A percentile compares a stretch with the other conserved stretches of the same genome.
Evolutionary conservation across 2,888 invertebrate genomes (phyloP).

Genomic region (Yponomeuta cagnagella): DNA sequence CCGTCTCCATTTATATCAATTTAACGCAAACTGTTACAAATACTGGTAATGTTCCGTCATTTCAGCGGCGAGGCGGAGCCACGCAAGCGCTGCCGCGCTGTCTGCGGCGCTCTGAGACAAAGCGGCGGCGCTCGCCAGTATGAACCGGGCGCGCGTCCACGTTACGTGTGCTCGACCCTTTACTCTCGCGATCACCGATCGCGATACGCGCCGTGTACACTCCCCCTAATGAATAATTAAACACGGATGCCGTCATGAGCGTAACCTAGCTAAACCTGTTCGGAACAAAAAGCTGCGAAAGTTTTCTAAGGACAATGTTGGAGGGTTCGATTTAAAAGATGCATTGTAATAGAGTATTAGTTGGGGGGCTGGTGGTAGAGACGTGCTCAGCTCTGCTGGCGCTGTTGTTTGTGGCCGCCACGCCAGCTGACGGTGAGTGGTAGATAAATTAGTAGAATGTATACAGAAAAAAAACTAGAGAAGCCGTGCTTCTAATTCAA

Average conservation of each 20-base stretch:
- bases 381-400: slow-evolving; percentile 45
- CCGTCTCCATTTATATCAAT: slow-evolving; percentile 76
- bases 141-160: slow-evolving; percentile 31
- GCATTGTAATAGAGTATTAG: slow-evolving; percentile 12
- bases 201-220: not conserved
- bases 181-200: slow-evolving; percentile 30
- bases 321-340: slow-evolving; percentile 12
- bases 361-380: slow-evolving; percentile 26
- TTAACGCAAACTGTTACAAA: slow-evolving; percentile 76
- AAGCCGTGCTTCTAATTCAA: no score
- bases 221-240: slow-evolving; percentile 11
- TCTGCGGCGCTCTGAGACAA: slow-evolving; percentile 34
- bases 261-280: not conserved
- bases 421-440: slow-evolving; percentile 62
- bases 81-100: slow-evolving; percentile 64
- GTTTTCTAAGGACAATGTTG: slow-evolving; percentile 11
- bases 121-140: slow-evolving; percentile 24
- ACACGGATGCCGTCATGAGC: not conserved
- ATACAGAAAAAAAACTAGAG: not conserved
- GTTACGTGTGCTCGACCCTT: slow-evolving; percentile 28
- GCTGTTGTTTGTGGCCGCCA: slow-evolving; percentile 44
- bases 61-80: slow-evolving; percentile 61
- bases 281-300: not conserved
- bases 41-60: slow-evolving; percentile 74
- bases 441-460: not conserved